Evolutionary conservation across 2,797 vertebrate species (phyloP), one percentile per base, ranked within the genome.

Genomic region (Catharus ustulatus): DNA sequence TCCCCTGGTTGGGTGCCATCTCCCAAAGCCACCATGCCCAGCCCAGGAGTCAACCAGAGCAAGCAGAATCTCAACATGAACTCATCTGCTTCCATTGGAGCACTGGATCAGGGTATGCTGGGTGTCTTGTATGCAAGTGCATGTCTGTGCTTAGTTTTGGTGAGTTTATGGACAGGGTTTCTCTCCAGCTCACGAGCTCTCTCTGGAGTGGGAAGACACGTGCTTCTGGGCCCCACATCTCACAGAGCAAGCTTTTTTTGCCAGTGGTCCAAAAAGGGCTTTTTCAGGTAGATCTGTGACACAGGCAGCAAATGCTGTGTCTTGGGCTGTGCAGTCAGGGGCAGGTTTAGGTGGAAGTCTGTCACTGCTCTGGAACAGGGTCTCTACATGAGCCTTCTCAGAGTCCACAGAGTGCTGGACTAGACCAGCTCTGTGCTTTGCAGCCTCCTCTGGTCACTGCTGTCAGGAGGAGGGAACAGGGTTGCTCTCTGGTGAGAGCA

Each of bases 1-100:
- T 99, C 99, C 93, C 99, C 99, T 3, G 98, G 98, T 13, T 96
- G 99, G 99, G 99, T 97, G 46, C 68, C 98, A 22, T 97, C 98
- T 20, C 97, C 99, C 97, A 99, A 99, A 97, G 98, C 98, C 15
- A 97, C 98, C 94, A 98, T 99, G 97, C 98, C 98, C 67, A 99
- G 99, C 97, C 99, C 99, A 1, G 98, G 98, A 30, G 98, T 98
- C 83, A 98, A 97, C 87, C 97, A 98, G 84, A 98, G 86, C 89
- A 98, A 98, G 94, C 97, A 97, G 49, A 81, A 95, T 43, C 97
- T 98, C 87, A 95, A 76, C 92, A 95, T 98, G 95, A 98, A 96
- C 95, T 97, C 97, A 2, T 97, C 98, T 17, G 40, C 96, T 58
- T 90, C 97, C 62, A 89, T 98, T 72, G 96, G 96, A 84, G 98